Conservation (phyloP, 1,140 invertebrate species). For the Penaeus indicus region DNA sequence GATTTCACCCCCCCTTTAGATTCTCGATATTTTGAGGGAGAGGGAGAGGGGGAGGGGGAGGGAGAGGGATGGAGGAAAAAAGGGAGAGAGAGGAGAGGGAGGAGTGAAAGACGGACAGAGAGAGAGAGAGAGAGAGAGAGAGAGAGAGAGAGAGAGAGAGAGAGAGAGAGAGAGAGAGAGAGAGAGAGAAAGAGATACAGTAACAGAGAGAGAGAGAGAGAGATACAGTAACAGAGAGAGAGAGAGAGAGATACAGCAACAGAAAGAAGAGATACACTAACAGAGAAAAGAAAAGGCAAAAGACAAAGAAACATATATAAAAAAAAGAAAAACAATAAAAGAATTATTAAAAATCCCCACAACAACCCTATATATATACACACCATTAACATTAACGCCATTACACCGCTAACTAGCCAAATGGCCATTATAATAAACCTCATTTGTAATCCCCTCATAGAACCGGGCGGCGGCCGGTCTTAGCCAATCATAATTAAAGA, state of each 20-base stretch:
- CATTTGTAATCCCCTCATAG: too few species aligned
- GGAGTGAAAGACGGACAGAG: neutral
- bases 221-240: constrained; percentile 32
- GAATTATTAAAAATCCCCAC: neutral
- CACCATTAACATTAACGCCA: too few species aligned
- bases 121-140: neutral
- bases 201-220: neutral
- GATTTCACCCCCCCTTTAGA: too few species aligned
- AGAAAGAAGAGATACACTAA: neutral
- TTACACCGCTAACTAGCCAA: too few species aligned
- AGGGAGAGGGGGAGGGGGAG: neutral
- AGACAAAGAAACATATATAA: constrained; percentile 45
- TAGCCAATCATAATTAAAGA: too few species aligned
- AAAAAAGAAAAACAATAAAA: constrained; percentile 1
- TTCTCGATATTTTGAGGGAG: neutral
- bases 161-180: neutral
- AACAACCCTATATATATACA: neutral
- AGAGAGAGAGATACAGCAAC: constrained; percentile 15
- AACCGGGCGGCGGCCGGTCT: too few species aligned
- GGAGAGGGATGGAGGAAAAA: neutral
- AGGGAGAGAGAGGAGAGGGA: neutral
- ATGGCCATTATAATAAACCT: too few species aligned
- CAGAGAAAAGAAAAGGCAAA: neutral
- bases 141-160: neutral
- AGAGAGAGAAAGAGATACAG: neutral